These are phyloP conservation scores for Zeugodacus cucurbitae DNA, from an alignment of 1,140 invertebrate genomes.

Conservation along the genomic window DNA sequence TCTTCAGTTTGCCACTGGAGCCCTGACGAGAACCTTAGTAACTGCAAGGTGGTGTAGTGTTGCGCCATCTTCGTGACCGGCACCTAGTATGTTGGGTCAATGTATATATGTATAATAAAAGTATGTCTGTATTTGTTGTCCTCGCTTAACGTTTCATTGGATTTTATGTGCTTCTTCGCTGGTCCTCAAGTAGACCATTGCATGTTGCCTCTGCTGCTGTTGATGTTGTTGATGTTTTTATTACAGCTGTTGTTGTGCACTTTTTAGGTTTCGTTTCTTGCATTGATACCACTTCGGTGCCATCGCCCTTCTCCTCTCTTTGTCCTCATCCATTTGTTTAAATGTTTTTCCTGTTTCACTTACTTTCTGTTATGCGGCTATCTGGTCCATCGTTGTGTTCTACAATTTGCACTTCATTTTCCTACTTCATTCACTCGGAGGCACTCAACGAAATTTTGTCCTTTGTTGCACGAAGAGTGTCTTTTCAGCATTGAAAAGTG, in stretches of 20 bases:
- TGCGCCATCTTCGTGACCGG: neutral
- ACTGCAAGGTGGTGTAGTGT: neutral
- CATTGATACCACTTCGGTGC: neutral
- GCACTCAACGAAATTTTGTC: constrained; percentile 28
- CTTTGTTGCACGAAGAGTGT: neutral
- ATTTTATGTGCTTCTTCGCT: constrained; percentile 7
- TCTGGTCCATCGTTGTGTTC: neutral
- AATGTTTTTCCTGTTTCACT: constrained; percentile 14
- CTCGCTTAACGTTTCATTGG: constrained; percentile 41
- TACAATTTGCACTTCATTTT: constrained; percentile 38
- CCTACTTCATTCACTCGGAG: constrained; percentile 25
- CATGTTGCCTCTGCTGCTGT: neutral
- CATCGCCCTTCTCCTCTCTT: neutral
- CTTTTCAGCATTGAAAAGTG: constrained; percentile 21
- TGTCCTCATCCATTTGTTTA: neutral
- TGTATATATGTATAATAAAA: neutral
- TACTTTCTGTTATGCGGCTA: neutral
- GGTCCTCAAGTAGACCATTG: neutral
- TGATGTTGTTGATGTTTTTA: constrained; percentile 31
- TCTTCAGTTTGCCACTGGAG: neutral
- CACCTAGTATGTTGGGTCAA: neutral
- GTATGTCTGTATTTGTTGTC: neutral
- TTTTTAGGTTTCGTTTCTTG: neutral
- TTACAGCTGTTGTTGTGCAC: neutral
- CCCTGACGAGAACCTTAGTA: neutral